Base-by-base conservation (phyloP, 2,113 vertebrate genomes). In the Calyptommatus sinebrachiatus region DNA sequence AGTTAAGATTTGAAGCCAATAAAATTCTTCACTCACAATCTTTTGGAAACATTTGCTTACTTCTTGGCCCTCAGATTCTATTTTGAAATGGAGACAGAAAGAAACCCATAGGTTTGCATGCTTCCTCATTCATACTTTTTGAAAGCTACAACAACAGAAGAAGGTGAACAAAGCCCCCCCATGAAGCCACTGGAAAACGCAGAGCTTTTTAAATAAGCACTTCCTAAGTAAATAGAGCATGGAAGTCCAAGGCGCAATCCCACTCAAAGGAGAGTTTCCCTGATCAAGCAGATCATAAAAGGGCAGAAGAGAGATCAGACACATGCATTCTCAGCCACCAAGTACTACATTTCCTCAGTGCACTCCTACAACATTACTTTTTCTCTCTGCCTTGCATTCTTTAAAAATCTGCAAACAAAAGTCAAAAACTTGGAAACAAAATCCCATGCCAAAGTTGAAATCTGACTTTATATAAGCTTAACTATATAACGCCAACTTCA, bases 391-490 rank as follows among this genome's bases (percentile, higher is more conserved):
- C 18, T 80, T 73, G 46, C 60, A 12, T 41, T 41, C 48, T 75
- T 81, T 67, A 46, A 75, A 11, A 69, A 8, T 28, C 63, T 46
- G 41, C 26, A 20, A n/a, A 31, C 62, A 53, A 11, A 24, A 80
- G 28, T 10, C 31, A 73, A 14, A 68, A 80, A 61, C 26, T 29
- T 6, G 11, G n/a, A 74, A 75, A 45, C 71, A 75, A 74, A 71
- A 71, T 11, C 18, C 41, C 8, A 26, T 16, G 29, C 65, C 18
- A 76, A 31, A 35, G 61, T 81, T 62, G 75, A 66, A 70, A 62
- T 45, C 48, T 80, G 7, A 22, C 31, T 80, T 67, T 74, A 62
- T 31, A 71, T 28, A 9, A 71, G 57, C 68, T 79, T 79, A n/a
- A 48, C 69, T 71, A 48, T 7, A 63, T 79, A 75, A 29, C 46